Conservation (phyloP, 2,113 vertebrate species). For the Puntigrus tetrazona region DNA sequence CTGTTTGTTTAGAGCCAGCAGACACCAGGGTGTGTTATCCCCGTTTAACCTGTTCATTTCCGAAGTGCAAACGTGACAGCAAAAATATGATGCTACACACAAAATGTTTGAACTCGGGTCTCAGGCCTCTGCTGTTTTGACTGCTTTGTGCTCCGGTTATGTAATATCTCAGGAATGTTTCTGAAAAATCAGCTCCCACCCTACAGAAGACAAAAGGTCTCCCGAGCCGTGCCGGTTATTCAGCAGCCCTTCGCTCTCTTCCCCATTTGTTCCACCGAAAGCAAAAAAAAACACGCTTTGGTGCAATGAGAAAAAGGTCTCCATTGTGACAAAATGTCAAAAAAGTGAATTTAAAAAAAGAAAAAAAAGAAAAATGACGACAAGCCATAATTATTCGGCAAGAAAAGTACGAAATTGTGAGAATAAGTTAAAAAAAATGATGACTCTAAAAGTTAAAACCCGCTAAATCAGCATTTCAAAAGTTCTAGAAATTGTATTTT, state of each 20-base stretch:
- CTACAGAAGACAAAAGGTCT: background rate
- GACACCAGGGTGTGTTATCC: background rate
- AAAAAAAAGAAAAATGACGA: background rate
- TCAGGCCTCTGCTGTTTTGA: background rate
- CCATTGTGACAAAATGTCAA: background rate
- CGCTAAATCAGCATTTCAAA: background rate
- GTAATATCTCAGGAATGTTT: background rate
- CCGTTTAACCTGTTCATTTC: background rate
- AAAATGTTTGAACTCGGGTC: background rate
- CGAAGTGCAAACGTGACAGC: background rate
- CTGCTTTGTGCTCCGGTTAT: background rate
- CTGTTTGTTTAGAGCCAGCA: constrained; percentile 33
- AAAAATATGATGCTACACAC: background rate
- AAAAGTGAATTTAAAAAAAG: background rate
- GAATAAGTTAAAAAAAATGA: background rate
- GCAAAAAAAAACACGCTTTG: background rate
- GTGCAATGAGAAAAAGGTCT: background rate
- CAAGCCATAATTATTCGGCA: background rate
- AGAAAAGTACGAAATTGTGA: background rate
- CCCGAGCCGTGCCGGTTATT: background rate
- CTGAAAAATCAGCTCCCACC: background rate
- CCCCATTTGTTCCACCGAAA: background rate
- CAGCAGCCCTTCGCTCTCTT: background rate
- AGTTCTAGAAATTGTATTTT: background rate
- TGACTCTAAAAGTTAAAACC: background rate